These are phyloP conservation scores for Pyrocephalus nanus DNA, from an alignment of 2,797 vertebrate genomes.

Conservation along the genomic window DNA sequence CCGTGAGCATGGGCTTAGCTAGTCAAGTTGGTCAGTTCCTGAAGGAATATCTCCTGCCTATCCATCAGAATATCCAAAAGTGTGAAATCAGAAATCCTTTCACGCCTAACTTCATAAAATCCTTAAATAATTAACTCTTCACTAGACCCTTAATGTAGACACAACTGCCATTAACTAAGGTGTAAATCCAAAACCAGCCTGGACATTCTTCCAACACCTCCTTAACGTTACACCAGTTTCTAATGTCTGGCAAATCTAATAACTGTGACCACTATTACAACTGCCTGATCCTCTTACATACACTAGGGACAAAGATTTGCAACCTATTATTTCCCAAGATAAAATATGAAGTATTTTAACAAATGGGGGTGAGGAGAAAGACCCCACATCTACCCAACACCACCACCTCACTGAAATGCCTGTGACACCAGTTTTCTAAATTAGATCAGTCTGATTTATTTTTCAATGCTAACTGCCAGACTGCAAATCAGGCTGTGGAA, in stretches of 20 bases:
- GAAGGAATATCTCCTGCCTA: background rate
- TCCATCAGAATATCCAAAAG: background rate
- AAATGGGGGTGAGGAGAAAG: rapidly evolving
- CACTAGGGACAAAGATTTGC: background rate
- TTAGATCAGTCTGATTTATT: background rate
- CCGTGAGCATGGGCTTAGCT: background rate
- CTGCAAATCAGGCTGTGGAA: background rate
- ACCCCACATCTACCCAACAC: background rate
- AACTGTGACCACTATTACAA: background rate
- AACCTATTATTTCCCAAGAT: background rate
- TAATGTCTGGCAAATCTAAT: background rate
- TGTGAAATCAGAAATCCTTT: background rate
- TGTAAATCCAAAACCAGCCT: background rate
- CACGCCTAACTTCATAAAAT: background rate
- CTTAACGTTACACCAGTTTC: background rate
- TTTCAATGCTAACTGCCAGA: background rate
- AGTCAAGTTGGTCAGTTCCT: background rate
- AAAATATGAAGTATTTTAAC: background rate
- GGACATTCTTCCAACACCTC: background rate
- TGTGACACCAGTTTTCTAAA: background rate
- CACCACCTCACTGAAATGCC: background rate
- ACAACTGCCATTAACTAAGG: background rate
- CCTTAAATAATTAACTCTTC: background rate
- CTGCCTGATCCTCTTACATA: background rate
- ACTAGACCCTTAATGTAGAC: background rate